A percentile compares a stretch with the other conserved stretches of the same genome.
phyloP scores from a whole-genome alignment of 2,888 invertebrate species.

The Rhorus exstirpatorius region DNA sequence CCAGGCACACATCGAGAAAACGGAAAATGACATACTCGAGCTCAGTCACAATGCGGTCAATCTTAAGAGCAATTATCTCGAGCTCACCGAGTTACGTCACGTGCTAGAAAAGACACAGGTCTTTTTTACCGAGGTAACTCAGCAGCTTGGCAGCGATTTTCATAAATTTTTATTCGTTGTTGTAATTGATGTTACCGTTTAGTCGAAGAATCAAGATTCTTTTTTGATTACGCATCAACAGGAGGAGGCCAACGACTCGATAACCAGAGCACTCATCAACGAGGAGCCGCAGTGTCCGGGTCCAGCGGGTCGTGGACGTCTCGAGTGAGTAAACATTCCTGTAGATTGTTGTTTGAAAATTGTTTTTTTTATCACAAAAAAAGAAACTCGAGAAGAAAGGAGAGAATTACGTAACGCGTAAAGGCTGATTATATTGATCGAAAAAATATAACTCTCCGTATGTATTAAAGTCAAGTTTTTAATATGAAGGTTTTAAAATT shows the following conservation, averaged over 20 bases:
- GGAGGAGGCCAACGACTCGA: slow-evolving; percentile 89
- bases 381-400: too few relatives aligned
- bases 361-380: neutral
- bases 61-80: slow-evolving; percentile 95
- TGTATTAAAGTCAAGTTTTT: too few relatives aligned
- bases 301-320: slow-evolving; percentile 82
- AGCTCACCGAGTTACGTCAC: slow-evolving; percentile 95
- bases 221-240: slow-evolving; percentile 86
- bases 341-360: neutral
- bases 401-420: too few relatives aligned
- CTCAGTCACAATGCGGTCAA: slow-evolving; percentile 97
- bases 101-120: slow-evolving; percentile 97
- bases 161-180: slow-evolving; percentile 70
- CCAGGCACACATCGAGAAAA: slow-evolving; percentile 96
- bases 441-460: too few relatives aligned
- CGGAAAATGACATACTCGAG: slow-evolving; percentile 97
- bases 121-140: slow-evolving; percentile 92
- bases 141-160: slow-evolving; percentile 56
- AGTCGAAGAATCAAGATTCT: slow-evolving; percentile 84
- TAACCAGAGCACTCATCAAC: slow-evolving; percentile 88
- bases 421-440: too few relatives aligned
- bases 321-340: slow-evolving; percentile 83
- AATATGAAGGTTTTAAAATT: too few relatives aligned
- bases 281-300: slow-evolving; percentile 85
- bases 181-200: slow-evolving; percentile 83